Conservation (phyloP, 2,888 invertebrate species). For the Epinotia ramella region DNA sequence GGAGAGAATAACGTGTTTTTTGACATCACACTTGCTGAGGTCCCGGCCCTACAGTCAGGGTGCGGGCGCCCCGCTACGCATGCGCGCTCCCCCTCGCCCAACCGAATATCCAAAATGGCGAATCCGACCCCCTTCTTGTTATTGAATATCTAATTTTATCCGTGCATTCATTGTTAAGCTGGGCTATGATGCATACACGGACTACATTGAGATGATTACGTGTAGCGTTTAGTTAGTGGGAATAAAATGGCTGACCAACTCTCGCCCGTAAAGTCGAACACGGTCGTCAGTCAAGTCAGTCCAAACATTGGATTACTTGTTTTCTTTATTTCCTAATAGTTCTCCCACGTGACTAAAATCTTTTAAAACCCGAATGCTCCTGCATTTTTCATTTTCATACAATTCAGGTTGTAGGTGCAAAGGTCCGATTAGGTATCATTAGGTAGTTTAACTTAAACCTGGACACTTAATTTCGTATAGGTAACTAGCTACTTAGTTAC, state of each 20-base stretch:
- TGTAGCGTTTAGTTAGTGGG: slow-evolving; percentile 18
- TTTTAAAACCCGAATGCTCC: too few species aligned
- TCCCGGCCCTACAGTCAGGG: slow-evolving; percentile 78
- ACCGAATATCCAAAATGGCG: slow-evolving; percentile 81
- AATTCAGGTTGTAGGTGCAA: too few species aligned
- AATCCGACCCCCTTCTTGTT: slow-evolving; percentile 80
- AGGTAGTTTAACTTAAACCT: too few species aligned
- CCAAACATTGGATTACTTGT: too few species aligned
- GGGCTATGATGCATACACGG: slow-evolving; percentile 63
- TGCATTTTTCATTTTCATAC: too few species aligned
- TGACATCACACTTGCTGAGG: slow-evolving; percentile 79
- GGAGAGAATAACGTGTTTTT: slow-evolving; percentile 84
- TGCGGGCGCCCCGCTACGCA: slow-evolving; percentile 77
- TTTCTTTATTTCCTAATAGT: too few species aligned
- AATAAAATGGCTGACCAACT: slow-evolving; percentile 1
- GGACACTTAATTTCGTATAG: too few species aligned
- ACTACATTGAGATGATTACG: slow-evolving; percentile 56
- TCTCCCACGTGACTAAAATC: too few species aligned
- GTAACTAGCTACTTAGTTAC: too few species aligned
- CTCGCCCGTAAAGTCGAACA: neutral
- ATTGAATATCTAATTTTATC: slow-evolving; percentile 85
- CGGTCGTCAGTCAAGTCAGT: too few species aligned
- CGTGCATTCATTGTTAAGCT: slow-evolving; percentile 74
- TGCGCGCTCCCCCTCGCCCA: slow-evolving; percentile 78
- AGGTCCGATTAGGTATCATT: too few species aligned